These are phyloP conservation scores for Hystrix brachyura DNA, from an alignment of 2,113 vertebrate genomes.

Conservation along the genomic window DNA sequence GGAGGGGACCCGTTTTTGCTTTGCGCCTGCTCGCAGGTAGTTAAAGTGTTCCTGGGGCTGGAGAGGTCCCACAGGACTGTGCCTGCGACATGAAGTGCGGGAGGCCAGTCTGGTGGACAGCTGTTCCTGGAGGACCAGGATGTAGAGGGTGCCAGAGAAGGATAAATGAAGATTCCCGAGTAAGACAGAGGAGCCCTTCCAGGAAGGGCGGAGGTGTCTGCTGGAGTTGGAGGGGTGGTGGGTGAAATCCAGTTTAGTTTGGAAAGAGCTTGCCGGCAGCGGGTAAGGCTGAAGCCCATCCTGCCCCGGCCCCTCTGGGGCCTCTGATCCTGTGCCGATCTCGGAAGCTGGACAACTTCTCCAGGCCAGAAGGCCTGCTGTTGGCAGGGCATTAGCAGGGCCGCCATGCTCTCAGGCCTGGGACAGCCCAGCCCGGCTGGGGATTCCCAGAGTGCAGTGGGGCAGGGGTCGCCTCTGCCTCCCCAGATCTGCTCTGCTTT, in stretches of 20 bases:
- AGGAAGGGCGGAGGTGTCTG: neutral
- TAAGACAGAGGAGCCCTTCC: neutral
- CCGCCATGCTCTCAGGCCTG: rapidly evolving
- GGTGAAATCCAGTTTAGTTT: neutral
- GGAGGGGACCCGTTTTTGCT: rapidly evolving
- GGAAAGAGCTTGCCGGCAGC: neutral
- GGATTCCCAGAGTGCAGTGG: neutral
- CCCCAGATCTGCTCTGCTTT: slow-evolving; percentile 2
- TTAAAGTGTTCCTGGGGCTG: neutral
- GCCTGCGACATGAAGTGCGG: neutral
- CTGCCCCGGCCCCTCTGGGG: neutral
- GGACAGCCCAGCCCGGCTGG: neutral
- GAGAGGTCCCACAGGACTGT: neutral
- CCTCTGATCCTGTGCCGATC: neutral
- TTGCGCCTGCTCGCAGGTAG: neutral
- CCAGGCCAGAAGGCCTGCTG: neutral
- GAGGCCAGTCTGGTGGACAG: rapidly evolving
- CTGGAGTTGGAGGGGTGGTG: rapidly evolving
- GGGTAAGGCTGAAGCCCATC: neutral
- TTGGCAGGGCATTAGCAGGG: neutral
- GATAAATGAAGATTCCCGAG: neutral
- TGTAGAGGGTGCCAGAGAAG: neutral
- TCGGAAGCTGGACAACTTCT: neutral
- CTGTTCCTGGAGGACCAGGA: neutral
- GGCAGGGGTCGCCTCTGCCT: neutral